Percentiles rank a stretch among this genome's conserved stretches.
Conservation (phyloP, 2,888 invertebrate species). For the Pachycephus smyrnensis region DNA sequence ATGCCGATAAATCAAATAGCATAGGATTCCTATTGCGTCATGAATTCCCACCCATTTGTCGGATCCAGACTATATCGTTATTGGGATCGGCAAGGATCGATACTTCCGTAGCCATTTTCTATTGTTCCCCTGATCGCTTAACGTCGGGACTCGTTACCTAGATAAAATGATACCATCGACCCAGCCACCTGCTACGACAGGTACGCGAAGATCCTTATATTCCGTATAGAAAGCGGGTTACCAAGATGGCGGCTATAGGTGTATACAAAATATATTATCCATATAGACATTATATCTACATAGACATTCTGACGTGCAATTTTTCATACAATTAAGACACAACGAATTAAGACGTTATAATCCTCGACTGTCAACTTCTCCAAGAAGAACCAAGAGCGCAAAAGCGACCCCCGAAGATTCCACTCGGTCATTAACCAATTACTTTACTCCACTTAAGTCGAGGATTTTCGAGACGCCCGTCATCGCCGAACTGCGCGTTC, state of each 20-base stretch:
- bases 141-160: background rate
- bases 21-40: background rate
- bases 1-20: constrained; percentile 42
- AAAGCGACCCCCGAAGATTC: constrained; percentile 24
- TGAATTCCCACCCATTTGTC: background rate
- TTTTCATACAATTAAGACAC: background rate
- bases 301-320: background rate
- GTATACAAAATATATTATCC: background rate
- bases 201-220: background rate
- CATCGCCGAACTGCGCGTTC: constrained; percentile 28
- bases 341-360: background rate
- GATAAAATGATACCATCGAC: background rate
- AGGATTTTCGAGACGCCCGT: constrained; percentile 23
- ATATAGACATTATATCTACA: background rate
- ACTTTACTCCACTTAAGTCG: constrained; percentile 23
- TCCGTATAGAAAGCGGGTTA: background rate
- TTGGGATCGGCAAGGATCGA: background rate
- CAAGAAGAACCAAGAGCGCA: background rate
- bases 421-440: constrained; percentile 43
- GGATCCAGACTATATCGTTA: background rate
- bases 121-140: background rate
- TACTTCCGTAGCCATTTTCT: background rate
- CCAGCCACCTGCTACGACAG: background rate
- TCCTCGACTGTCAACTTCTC: background rate
- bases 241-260: background rate